These are phyloP conservation scores for Trachelipus rathkii DNA, from an alignment of 1,140 invertebrate genomes.

Conservation along the genomic window DNA sequence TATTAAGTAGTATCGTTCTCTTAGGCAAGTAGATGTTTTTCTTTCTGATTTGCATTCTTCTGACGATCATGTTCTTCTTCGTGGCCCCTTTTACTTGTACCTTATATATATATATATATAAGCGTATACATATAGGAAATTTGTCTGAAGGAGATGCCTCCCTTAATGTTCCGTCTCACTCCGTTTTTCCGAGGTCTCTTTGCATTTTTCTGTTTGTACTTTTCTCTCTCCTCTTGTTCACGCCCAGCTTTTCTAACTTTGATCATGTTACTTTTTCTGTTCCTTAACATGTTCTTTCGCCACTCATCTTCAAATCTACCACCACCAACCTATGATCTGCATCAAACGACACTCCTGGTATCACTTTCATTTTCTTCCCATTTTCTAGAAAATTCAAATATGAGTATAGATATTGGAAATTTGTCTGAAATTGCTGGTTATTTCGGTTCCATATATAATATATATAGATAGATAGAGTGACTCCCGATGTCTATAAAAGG, in stretches of 20 bases:
- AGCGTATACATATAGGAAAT: conserved; percentile 42
- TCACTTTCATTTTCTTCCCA: conserved; percentile 29
- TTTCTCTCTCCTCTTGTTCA: too few species aligned
- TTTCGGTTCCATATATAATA: too few species aligned
- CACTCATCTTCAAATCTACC: too few species aligned
- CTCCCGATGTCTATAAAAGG: too few species aligned
- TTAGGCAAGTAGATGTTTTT: background rate
- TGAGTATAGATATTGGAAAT: conserved; percentile 44
- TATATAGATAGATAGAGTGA: too few species aligned
- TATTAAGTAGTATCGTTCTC: background rate
- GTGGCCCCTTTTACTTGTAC: background rate
- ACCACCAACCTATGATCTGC: too few species aligned
- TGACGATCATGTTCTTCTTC: background rate
- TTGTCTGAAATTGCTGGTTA: conserved; percentile 42
- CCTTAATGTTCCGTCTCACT: conserved; percentile 27
- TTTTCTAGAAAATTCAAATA: conserved; percentile 44
- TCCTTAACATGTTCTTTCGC: too few species aligned
- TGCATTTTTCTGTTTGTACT: too few species aligned
- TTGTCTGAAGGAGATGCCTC: conserved; percentile 42
- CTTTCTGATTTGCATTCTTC: background rate
- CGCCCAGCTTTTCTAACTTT: too few species aligned
- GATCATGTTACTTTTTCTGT: too few species aligned
- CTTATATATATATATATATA: conserved; percentile 24
- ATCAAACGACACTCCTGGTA: too few species aligned
- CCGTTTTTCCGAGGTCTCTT: too few species aligned